Conservation (phyloP, 2,888 invertebrate genomes). For the Pelosia muscerda region DNA sequence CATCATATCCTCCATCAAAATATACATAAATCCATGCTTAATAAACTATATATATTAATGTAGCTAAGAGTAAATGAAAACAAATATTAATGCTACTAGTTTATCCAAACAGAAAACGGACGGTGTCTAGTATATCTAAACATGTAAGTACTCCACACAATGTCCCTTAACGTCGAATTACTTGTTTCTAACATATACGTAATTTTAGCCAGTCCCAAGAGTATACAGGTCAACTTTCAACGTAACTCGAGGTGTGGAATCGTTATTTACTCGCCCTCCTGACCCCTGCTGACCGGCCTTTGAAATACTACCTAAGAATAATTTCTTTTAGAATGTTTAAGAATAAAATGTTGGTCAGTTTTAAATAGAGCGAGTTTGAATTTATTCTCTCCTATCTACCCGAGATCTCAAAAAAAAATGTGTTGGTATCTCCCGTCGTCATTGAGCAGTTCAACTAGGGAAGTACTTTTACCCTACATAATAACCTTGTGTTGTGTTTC, state of each 20-base stretch:
- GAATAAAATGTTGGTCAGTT: neutral
- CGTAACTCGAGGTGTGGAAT: constrained; percentile 14
- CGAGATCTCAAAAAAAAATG: neutral
- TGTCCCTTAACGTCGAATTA: neutral
- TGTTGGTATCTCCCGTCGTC: too few species aligned
- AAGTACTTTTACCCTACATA: too few species aligned
- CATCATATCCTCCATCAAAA: too few species aligned
- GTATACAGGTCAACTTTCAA: constrained; percentile 13
- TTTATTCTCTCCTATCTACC: neutral
- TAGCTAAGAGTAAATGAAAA: too few species aligned
- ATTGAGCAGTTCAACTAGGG: too few species aligned
- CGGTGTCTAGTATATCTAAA: neutral
- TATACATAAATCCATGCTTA: too few species aligned
- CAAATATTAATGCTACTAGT: neutral
- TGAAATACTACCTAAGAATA: constrained; percentile 10
- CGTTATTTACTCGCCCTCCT: constrained; percentile 15
- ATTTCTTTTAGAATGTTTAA: neutral
- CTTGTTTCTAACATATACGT: constrained; percentile 1
- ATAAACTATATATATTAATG: too few species aligned
- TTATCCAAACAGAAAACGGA: neutral
- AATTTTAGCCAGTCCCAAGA: constrained; percentile 9
- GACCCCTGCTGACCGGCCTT: neutral
- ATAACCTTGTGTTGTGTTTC: too few species aligned
- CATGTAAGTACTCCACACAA: neutral
- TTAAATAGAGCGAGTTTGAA: neutral